phyloP scores from a whole-genome alignment of 37 sponge, comb jelly and placozoan species.

The Spongia lamella region DNA sequence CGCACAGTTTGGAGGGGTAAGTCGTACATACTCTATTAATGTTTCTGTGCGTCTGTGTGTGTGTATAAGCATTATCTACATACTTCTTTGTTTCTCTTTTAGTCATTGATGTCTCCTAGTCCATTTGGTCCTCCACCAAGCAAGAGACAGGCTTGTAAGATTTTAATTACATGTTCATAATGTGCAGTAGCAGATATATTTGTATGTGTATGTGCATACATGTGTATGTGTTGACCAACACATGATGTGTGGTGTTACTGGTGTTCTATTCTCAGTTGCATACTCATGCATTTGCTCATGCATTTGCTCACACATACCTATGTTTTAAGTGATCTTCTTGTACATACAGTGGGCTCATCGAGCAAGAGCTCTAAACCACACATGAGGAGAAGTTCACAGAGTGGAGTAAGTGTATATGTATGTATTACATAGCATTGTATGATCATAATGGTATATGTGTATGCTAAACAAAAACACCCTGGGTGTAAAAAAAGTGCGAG shows the following conservation, averaged over 20 bases:
- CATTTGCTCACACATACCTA: no score
- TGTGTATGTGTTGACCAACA: no score
- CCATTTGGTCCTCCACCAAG: conserved; percentile 17
- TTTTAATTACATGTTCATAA: background rate
- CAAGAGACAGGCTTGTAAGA: conserved; percentile 36
- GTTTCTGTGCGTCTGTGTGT: conserved; percentile 6
- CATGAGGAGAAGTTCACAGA: conserved; percentile 40
- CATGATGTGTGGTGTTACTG: no score
- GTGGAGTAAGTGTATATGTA: conserved; percentile 22
- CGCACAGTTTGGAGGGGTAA: conserved; percentile 27
- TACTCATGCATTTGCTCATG: no score
- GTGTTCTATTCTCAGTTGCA: no score
- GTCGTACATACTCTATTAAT: background rate
- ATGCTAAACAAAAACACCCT: no score
- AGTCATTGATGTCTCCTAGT: no score
- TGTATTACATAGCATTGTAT: no score
- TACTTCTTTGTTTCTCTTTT: background rate
- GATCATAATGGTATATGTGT: no score
- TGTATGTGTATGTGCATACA: no score
- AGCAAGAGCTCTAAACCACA: conserved; percentile 19
- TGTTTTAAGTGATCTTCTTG: no score
- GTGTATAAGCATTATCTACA: background rate
- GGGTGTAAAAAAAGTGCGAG: no score
- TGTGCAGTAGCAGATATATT: background rate
- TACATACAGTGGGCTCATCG: background rate